Conservation (phyloP, 2,888 invertebrate species). For the Phyto melanocephala region DNA sequence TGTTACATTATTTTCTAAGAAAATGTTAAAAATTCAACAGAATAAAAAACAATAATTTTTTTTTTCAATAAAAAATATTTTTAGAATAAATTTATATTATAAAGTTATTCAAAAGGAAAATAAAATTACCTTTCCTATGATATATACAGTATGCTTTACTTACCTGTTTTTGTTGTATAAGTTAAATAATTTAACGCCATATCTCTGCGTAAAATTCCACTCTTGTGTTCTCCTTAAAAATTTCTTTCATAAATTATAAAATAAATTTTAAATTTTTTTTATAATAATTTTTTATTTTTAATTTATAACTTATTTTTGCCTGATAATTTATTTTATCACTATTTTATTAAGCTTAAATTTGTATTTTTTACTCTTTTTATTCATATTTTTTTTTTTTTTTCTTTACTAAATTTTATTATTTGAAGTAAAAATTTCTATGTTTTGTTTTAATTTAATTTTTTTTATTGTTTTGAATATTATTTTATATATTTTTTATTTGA, state of each 20-base stretch:
- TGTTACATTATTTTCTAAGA: constrained; percentile 11
- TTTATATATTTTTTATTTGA: not conserved
- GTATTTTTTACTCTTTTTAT: not conserved
- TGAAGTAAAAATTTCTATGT: constrained; percentile 35
- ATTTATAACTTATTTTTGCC: constrained; percentile 42
- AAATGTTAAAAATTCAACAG: not conserved
- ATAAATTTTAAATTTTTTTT: not conserved
- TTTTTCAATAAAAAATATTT: too few relatives aligned
- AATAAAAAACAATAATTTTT: not conserved
- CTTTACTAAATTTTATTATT: not conserved
- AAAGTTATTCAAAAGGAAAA: too few relatives aligned
- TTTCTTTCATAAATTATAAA: too few relatives aligned
- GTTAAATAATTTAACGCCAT: too few relatives aligned
- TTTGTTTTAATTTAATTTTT: not conserved
- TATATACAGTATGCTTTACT: too few relatives aligned
- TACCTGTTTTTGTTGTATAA: too few relatives aligned
- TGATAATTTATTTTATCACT: constrained; percentile 24
- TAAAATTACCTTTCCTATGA: too few relatives aligned
- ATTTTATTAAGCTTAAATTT: constrained; percentile 42
- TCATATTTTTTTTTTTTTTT: not conserved
- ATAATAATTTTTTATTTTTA: not conserved
- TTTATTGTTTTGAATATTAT: constrained; percentile 4
- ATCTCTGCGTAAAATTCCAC: too few relatives aligned
- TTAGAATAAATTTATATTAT: not conserved
- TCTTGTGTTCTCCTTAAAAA: too few relatives aligned